Evolutionary conservation across 2,113 vertebrate genomes (phyloP), one percentile per base, ranked within the genome.

Genomic region (Strix aluco): DNA sequence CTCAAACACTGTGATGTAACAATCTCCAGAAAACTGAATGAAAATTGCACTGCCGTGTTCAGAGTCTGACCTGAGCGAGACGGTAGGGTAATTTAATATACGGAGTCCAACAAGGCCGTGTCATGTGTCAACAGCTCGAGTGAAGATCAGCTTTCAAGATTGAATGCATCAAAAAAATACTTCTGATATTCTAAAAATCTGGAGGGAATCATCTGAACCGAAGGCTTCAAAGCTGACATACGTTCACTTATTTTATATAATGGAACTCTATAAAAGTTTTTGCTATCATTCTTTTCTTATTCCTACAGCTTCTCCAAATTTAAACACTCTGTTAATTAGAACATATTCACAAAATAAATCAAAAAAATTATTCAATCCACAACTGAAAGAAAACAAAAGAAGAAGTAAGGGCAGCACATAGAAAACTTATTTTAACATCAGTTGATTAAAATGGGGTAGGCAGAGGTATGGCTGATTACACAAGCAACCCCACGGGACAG

Each of bases 101-200:
- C 4, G 15, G 63, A 88, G 34, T 57, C 73, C 82, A 71, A 55
- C 66, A 51, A 79, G 69, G 54, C n/a, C 51, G 38, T 0, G 1
- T 5, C 34, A 11, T 15, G 54, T 44, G 79, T 21, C 77, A 86
- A 14, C 20, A 29, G 71, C 78, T 34, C 74, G 6, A 6, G 34
- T 40, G 62, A 61, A 79, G 57, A 49, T 69, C 94, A 46, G 84
- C 81, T 96, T 94, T 77, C 58, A 47, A 18, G 59, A 44, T 5
- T 34, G 46, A 5, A 23, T 17, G 40, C 51, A 87, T 17, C 19
- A 73, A 57, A 88, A 86, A 57, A 46, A 17, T 17, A 27, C 44
- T 78, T 86, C 70, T 77, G 36, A 20, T 67, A 44, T 29, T 47
- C 58, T n/a, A 40, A 78, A 73, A 86, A 52, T n/a, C 59, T 38